Evolutionary conservation across 2,797 vertebrate species (phyloP).

Genomic region (Falco novaeseelandiae): DNA sequence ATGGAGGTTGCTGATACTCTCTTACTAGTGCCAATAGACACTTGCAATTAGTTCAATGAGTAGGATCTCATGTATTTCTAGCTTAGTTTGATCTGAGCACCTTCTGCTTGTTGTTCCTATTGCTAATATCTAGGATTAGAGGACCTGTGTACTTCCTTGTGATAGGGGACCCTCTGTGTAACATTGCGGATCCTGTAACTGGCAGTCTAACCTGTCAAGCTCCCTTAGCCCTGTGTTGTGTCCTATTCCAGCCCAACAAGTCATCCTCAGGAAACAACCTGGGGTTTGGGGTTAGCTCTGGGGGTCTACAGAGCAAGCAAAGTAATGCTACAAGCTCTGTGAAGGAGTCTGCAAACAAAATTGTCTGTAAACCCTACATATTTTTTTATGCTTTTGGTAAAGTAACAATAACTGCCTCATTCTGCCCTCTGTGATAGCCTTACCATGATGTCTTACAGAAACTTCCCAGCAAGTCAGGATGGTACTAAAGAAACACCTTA

Average conservation of each 20-base stretch:
- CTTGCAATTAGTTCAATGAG: background rate
- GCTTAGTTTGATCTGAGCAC: background rate
- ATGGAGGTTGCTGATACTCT: background rate
- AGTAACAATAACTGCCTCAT: background rate
- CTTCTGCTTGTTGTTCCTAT: background rate
- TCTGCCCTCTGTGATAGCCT: background rate
- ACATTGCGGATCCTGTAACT: background rate
- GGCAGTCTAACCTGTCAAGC: background rate
- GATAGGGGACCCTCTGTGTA: background rate
- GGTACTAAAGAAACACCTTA: background rate
- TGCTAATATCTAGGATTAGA: background rate
- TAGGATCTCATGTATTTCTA: background rate
- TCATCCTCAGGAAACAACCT: background rate
- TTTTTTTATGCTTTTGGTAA: background rate
- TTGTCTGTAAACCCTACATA: background rate
- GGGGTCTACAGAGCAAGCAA: background rate
- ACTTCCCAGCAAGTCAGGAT: background rate
- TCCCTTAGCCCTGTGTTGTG: background rate
- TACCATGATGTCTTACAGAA: rapidly evolving
- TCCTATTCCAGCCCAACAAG: background rate
- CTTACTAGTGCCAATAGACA: background rate
- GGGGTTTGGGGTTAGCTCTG: background rate
- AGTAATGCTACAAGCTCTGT: background rate
- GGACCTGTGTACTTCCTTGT: background rate
- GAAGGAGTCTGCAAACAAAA: background rate